These are phyloP conservation scores for Ictalurus punctatus DNA, from an alignment of 2,113 vertebrate species.

Conservation along the genomic window DNA sequence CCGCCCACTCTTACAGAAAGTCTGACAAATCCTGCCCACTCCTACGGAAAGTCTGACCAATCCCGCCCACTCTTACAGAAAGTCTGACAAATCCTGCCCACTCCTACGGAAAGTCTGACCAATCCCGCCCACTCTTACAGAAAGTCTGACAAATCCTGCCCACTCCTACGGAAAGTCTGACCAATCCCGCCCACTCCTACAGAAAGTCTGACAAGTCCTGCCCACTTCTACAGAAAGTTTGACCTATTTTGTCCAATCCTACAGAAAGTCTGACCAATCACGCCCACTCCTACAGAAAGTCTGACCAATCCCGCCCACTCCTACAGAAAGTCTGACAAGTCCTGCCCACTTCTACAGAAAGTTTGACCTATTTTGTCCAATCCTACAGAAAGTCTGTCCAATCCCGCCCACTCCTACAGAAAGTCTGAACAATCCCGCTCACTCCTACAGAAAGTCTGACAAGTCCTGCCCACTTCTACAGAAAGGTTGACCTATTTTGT, in stretches of 20 bases:
- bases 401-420: not conserved
- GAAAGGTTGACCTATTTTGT: not conserved
- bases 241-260: too few species aligned
- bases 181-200: not conserved
- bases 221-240: too few species aligned
- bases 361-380: not conserved
- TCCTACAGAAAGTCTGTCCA: not conserved
- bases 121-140: not conserved
- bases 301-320: not conserved
- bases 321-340: not conserved
- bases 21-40: not conserved
- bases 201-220: not conserved
- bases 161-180: not conserved
- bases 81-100: not conserved
- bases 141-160: not conserved
- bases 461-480: not conserved
- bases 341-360: not conserved
- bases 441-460: not conserved
- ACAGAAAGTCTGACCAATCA: not conserved
- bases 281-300: not conserved
- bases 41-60: not conserved
- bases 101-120: not conserved
- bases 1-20: not conserved
- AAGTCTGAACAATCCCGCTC: not conserved
- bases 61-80: not conserved